phyloP scores from a whole-genome alignment of 1,140 invertebrate genomes.

The Hypothenemus hampei region DNA sequence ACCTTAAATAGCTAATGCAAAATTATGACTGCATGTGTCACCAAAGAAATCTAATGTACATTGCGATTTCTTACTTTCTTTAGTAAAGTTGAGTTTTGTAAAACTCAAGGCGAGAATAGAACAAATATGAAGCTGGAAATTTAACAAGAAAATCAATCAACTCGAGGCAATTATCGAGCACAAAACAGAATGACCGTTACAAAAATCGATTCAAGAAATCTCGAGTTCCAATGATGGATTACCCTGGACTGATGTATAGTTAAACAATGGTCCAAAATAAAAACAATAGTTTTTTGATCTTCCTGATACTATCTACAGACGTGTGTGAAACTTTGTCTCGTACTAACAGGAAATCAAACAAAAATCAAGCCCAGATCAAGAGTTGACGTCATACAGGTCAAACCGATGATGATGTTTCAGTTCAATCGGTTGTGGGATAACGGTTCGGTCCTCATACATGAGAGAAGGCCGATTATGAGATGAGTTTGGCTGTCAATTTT shows the following conservation, averaged over 20 bases:
- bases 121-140: not conserved
- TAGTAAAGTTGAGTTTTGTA: no score
- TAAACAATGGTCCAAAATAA: conserved; percentile 25
- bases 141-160: conserved; percentile 23
- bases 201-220: conserved; percentile 23
- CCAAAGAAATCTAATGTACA: no score
- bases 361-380: not conserved
- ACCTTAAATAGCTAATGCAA: no score
- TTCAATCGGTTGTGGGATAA: conserved; percentile 12
- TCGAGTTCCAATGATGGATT: conserved; percentile 26
- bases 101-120: not conserved
- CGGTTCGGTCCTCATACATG: conserved; percentile 10
- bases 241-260: conserved; percentile 13
- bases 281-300: conserved; percentile 13
- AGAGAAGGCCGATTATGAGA: conserved; percentile 14
- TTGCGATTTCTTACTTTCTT: no score
- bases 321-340: conserved; percentile 11
- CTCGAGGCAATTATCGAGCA: conserved; percentile 15
- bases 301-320: not conserved
- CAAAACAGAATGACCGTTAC: conserved; percentile 15
- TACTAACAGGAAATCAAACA: conserved; percentile 8
- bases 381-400: conserved; percentile 21
- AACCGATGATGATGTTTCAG: conserved; percentile 6
- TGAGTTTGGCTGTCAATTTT: conserved; percentile 21
- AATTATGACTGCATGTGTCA: no score